Evolutionary conservation across 2,797 vertebrate species (phyloP).

Genomic region (Rousettus madagascariensis): DNA sequence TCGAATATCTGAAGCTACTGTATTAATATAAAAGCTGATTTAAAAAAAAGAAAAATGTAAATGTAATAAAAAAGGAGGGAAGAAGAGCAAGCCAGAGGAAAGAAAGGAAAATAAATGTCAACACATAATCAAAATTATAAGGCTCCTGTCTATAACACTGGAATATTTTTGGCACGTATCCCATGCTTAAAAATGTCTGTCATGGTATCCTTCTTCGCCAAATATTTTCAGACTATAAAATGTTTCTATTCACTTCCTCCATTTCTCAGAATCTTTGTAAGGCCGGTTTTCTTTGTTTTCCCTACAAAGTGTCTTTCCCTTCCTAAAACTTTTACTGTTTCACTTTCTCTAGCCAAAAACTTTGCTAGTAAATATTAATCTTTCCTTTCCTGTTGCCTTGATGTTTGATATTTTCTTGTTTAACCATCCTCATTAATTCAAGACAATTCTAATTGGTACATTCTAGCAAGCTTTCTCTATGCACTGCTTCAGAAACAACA

Average conservation of each 20-base stretch:
- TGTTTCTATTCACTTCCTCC: constrained; percentile 5
- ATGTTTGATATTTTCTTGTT: not conserved
- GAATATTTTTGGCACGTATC: not conserved
- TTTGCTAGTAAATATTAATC: not conserved
- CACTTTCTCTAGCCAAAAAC: not conserved
- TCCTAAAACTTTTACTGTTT: not conserved
- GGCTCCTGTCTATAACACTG: not conserved
- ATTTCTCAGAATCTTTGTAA: not conserved
- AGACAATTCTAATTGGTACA: not conserved
- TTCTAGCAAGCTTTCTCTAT: not conserved
- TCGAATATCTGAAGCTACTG: not conserved
- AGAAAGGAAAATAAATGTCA: not conserved
- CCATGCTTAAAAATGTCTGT: not conserved
- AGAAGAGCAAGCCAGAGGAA: not conserved
- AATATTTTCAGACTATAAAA: not conserved
- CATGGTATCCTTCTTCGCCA: not conserved
- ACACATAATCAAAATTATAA: not conserved
- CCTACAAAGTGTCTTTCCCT: not conserved
- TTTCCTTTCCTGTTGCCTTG: not conserved
- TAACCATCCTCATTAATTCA: not conserved
- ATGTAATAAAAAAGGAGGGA: not conserved
- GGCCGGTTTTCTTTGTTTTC: constrained; percentile 19
- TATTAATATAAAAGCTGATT: not conserved
- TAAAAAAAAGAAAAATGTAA: not conserved
- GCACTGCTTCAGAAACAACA: not conserved